phyloP scores from a whole-genome alignment of 2,113 vertebrate species.

The Semnopithecus entellus region DNA sequence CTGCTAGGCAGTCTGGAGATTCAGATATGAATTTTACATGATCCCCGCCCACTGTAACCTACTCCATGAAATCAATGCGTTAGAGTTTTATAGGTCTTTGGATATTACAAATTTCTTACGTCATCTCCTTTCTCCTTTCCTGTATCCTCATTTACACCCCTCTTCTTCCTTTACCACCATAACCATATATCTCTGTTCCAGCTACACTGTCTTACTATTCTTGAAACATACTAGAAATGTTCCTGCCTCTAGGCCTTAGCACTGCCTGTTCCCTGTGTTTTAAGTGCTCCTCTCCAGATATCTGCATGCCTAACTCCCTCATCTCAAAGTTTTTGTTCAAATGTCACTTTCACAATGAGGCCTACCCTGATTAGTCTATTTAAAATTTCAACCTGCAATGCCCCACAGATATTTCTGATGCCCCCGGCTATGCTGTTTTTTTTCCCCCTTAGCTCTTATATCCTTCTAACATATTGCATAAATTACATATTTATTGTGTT shows the following conservation, averaged over 20 bases:
- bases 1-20: background rate
- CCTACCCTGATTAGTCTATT: background rate
- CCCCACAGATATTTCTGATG: background rate
- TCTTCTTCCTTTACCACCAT: background rate
- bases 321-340: background rate
- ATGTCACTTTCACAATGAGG: background rate
- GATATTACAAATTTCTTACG: background rate
- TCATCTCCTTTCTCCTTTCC: rapidly evolving
- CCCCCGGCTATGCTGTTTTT: background rate
- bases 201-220: background rate
- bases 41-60: background rate
- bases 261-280: background rate
- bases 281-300: too few relatives aligned
- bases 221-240: background rate
- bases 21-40: background rate
- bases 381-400: background rate
- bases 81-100: background rate
- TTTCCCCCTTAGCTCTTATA: background rate
- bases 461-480: background rate
- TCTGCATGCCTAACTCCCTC: background rate
- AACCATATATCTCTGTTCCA: background rate
- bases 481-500: background rate
- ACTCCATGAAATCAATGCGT: background rate
- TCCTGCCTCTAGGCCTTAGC: background rate
- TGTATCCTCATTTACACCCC: background rate